Evolutionary conservation across 2,113 vertebrate species (phyloP).

Genomic region (Ramphastos sulfuratus): DNA sequence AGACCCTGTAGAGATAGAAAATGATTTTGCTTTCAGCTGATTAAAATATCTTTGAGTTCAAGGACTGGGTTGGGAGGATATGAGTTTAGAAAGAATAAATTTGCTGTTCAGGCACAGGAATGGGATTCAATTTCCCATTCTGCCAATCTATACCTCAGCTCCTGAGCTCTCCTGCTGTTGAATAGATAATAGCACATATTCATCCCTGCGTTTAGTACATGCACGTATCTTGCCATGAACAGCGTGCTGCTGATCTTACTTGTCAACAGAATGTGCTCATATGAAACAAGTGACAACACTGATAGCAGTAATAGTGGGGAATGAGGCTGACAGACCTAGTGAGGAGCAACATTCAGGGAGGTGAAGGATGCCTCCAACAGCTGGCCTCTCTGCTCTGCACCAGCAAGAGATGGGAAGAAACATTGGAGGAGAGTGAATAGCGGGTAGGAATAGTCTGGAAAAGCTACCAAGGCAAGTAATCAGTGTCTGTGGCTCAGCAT

Average conservation of each 20-base stretch:
- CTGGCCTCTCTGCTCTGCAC: background rate
- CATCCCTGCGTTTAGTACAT: background rate
- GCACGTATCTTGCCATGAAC: background rate
- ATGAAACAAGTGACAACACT: background rate
- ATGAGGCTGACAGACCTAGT: background rate
- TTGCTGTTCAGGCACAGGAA: constrained; percentile 3
- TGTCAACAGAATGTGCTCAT: background rate
- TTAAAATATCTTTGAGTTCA: constrained; percentile 10
- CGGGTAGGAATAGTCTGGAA: background rate
- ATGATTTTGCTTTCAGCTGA: constrained; percentile 12
- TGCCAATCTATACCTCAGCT: constrained; percentile 1
- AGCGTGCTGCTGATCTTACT: constrained; percentile 1
- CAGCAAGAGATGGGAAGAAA: background rate
- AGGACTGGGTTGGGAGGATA: background rate
- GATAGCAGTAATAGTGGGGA: background rate
- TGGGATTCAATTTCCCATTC: constrained; percentile 36
- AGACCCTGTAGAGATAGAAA: background rate
- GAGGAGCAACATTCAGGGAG: fast-evolving
- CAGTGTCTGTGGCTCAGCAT: background rate
- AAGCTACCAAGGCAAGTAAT: background rate
- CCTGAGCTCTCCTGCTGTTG: background rate
- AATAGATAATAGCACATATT: constrained; percentile 30
- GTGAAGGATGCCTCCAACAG: background rate
- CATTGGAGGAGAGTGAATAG: background rate
- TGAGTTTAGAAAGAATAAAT: constrained; percentile 30